These are phyloP conservation scores for Drosophila neonasuta DNA, from an alignment of 2,888 invertebrate genomes.

Conservation along the genomic window DNA sequence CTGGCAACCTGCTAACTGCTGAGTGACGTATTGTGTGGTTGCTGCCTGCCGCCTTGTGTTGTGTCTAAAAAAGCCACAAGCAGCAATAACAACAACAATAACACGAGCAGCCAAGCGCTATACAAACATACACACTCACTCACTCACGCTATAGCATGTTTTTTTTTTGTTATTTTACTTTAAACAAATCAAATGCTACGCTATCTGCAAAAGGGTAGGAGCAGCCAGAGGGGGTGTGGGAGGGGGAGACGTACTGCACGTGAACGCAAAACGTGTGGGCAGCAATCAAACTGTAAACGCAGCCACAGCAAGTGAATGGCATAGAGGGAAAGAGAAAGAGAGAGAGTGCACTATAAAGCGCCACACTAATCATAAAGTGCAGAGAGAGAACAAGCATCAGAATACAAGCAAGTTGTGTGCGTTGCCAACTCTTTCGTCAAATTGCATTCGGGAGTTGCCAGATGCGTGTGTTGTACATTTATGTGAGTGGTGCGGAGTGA, in stretches of 20 bases:
- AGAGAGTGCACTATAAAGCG: background rate
- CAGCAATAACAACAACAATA: slow-evolving; percentile 29
- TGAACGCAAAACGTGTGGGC: slow-evolving; percentile 55
- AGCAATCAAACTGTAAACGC: slow-evolving; percentile 61
- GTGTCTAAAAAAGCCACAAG: slow-evolving; percentile 28
- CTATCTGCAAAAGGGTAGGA: slow-evolving; percentile 26
- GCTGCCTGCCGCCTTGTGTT: slow-evolving; percentile 28
- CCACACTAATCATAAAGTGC: background rate
- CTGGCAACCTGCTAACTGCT: slow-evolving; percentile 47
- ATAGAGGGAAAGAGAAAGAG: slow-evolving; percentile 10
- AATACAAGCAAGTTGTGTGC: slow-evolving; percentile 22
- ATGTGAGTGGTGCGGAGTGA: slow-evolving; percentile 25
- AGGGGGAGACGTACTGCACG: slow-evolving; percentile 32
- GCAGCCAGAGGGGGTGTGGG: background rate
- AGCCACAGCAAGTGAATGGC: slow-evolving; percentile 56
- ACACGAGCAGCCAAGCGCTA: slow-evolving; percentile 16
- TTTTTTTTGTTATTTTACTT: slow-evolving; percentile 40
- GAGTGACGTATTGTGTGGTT: slow-evolving; percentile 62
- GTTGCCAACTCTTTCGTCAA: slow-evolving; percentile 51
- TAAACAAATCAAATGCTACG: slow-evolving; percentile 67
- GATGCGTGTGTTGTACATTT: slow-evolving; percentile 28
- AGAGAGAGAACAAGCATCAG: slow-evolving; percentile 14
- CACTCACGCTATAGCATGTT: slow-evolving; percentile 24
- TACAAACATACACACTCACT: slow-evolving; percentile 36
- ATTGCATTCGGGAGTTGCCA: slow-evolving; percentile 57